Evolutionary conservation across 1,140 invertebrate genomes (phyloP).

Genomic region (Zaprionus tsacasi): DNA sequence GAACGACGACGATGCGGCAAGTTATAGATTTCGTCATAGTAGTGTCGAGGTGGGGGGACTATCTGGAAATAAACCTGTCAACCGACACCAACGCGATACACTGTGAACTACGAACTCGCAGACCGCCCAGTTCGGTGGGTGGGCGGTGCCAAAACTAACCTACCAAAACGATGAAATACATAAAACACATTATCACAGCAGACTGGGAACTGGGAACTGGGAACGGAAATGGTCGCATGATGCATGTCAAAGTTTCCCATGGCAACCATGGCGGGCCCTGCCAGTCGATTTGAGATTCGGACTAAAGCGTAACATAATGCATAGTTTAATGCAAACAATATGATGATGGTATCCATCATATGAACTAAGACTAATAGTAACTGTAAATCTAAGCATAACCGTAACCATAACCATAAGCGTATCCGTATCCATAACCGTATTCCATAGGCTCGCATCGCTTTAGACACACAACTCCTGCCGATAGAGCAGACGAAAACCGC

Average conservation of each 20-base stretch:
- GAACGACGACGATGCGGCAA: constrained; percentile 70
- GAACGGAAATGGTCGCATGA: constrained; percentile 76
- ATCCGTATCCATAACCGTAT: constrained; percentile 13
- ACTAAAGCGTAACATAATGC: constrained; percentile 67
- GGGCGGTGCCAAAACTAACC: constrained; percentile 78
- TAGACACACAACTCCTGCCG: constrained; percentile 85
- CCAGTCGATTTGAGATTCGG: constrained; percentile 48
- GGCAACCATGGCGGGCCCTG: constrained; percentile 49
- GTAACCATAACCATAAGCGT: constrained; percentile 33
- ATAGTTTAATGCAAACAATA: constrained; percentile 53
- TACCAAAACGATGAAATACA: constrained; percentile 73
- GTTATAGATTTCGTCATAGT: constrained; percentile 83
- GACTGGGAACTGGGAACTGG: constrained; percentile 13
- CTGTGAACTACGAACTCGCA: constrained; percentile 78
- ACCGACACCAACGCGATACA: constrained; percentile 72
- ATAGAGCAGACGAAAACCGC: constrained; percentile 86
- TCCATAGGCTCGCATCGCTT: constrained; percentile 5
- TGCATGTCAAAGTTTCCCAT: constrained; percentile 59
- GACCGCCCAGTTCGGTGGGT: constrained; percentile 66
- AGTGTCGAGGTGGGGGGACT: constrained; percentile 37
- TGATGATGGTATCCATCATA: constrained; percentile 8
- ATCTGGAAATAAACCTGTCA: constrained; percentile 83
- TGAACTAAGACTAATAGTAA: constrained; percentile 25
- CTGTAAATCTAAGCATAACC: constrained; percentile 27
- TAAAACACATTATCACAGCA: constrained; percentile 79